Evolutionary conservation across 2,113 vertebrate genomes (phyloP).

Genomic region (Eublepharis macularius): DNA sequence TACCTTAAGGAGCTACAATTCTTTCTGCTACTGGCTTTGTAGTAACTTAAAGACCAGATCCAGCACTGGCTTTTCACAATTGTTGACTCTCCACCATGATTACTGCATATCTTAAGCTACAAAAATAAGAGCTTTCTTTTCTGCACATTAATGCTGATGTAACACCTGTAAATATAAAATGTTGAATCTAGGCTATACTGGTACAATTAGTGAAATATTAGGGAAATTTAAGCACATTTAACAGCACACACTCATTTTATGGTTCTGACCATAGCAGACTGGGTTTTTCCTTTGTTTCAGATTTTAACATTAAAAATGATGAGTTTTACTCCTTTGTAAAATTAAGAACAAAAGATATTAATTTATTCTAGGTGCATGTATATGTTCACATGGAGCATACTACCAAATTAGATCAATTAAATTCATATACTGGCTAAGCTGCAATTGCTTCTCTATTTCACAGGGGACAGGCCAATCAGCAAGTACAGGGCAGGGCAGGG

Average conservation of each 20-base stretch:
- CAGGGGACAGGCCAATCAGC: neutral
- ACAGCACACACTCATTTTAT: neutral
- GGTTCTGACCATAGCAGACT: neutral
- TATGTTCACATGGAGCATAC: neutral
- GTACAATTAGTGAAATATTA: neutral
- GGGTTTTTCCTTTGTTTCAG: neutral
- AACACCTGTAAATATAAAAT: neutral
- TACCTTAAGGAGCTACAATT: no score
- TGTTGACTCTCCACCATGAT: no score
- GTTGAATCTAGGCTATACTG: neutral
- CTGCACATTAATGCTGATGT: neutral
- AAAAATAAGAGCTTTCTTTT: neutral
- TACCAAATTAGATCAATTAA: neutral
- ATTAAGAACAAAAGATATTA: neutral
- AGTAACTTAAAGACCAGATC: neutral
- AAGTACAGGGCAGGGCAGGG: no score
- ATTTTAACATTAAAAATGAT: neutral
- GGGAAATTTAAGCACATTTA: neutral
- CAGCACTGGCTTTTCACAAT: neutral
- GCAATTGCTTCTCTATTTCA: neutral
- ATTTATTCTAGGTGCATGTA: neutral
- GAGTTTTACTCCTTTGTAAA: neutral
- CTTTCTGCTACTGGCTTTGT: no score
- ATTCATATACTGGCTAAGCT: fast-evolving
- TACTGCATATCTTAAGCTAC: neutral